These are phyloP conservation scores for Trissolcus basalis DNA, from an alignment of 1,140 invertebrate species.

Conservation along the genomic window DNA sequence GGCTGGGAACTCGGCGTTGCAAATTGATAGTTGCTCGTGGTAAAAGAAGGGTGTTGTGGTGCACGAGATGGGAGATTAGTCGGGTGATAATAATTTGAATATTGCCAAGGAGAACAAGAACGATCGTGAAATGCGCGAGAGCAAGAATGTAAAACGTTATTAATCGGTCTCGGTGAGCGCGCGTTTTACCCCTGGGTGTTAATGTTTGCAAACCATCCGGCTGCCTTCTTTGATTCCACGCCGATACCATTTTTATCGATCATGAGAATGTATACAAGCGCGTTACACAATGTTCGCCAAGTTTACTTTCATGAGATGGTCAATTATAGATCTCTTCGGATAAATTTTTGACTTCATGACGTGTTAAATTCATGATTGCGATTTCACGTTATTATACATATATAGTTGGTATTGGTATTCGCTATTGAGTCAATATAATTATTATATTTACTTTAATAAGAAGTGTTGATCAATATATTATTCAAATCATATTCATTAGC, in stretches of 20 bases:
- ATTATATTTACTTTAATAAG: too few species aligned
- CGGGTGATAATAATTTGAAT: conserved; percentile 54
- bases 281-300: conserved; percentile 4
- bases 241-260: conserved; percentile 28
- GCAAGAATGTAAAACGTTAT: conserved; percentile 36
- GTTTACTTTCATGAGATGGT: conserved; percentile 13
- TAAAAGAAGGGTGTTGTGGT: conserved; percentile 40
- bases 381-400: too few species aligned
- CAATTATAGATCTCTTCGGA: conserved; percentile 14
- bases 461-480: too few species aligned
- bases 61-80: conserved; percentile 30
- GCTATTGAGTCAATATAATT: too few species aligned
- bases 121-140: conserved; percentile 17
- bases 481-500: too few species aligned
- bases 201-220: conserved; percentile 11
- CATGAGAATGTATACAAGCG: neutral
- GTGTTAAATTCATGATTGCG: neutral
- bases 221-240: conserved; percentile 16
- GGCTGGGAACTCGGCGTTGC: conserved; percentile 67
- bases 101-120: conserved; percentile 25
- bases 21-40: conserved; percentile 65
- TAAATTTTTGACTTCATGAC: neutral
- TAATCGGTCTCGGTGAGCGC: conserved; percentile 14
- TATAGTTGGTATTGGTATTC: too few species aligned
- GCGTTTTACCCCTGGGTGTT: conserved; percentile 5